Conservation (phyloP, 2,113 vertebrate species). For the Microcebus murinus region DNA sequence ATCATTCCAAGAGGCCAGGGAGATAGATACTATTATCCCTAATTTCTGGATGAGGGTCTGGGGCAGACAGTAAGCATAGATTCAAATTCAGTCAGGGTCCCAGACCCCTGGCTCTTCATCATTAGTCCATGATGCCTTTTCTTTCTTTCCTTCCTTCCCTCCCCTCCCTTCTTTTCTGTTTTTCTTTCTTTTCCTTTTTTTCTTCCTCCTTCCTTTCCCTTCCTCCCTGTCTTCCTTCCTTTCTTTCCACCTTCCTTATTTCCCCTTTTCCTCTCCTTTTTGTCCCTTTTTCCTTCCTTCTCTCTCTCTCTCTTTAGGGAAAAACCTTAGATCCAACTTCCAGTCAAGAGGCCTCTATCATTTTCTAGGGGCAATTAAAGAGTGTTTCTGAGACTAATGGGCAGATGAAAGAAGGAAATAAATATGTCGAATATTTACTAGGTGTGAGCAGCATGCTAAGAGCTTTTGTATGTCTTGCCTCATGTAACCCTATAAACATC, state of each 20-base stretch:
- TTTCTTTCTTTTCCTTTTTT: no score
- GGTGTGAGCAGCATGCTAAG: not conserved
- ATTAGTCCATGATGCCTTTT: not conserved
- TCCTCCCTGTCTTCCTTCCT: not conserved
- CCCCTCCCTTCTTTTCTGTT: no score
- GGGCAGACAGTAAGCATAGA: not conserved
- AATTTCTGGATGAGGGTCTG: not conserved
- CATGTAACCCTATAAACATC: not conserved
- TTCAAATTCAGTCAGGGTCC: not conserved
- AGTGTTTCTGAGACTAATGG: not conserved
- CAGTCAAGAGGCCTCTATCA: not conserved
- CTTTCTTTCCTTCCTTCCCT: not conserved
- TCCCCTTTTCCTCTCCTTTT: no score
- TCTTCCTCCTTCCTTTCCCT: not conserved
- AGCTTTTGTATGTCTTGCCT: not conserved
- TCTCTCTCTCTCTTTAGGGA: not conserved
- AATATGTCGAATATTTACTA: not conserved
- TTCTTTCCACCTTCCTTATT: not conserved
- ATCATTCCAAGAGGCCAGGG: not conserved
- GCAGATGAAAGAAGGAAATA: constrained; percentile 4
- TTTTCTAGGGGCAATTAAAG: not conserved
- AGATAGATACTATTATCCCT: not conserved
- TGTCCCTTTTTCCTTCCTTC: not conserved
- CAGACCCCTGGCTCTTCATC: not conserved
- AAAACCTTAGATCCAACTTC: not conserved